Evolutionary conservation across 2,888 invertebrate genomes (phyloP), one percentile per base, ranked within the genome.

Genomic region (Epistrophella euchroma): DNA sequence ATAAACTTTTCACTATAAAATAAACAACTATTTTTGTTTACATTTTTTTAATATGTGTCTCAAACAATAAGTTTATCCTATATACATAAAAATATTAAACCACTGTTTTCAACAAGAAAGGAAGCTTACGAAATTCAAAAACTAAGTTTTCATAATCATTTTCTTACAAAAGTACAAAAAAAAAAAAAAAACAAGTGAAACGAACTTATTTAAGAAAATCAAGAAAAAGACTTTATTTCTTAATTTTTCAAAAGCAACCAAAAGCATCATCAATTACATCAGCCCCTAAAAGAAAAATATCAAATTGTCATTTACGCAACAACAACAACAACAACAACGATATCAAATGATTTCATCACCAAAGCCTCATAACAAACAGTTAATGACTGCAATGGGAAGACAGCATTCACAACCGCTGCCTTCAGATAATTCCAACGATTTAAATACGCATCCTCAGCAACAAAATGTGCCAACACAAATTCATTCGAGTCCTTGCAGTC

Each of bases 391-490:
- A 4, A 77, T 84, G 52, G 71, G 77, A 37, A 79, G 88, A 10
- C 79, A 88, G 28, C 77, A 80, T 28, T 85, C 78, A 32, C 78
- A 78, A 4, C 60, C 84, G 25, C 22, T 80, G 45, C 72, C 73
- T 22, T 56, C 72, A 9, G 81, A 85, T 4, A 47, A 40, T 40
- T 60, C 85, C 4, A 85, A 85, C 40, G 85, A 85, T 22, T 68
- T 85, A 35, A 81, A 81, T 56, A 85, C 68, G 32, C 76, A 62
- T 72, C 25, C 60, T 13, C 60, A 43, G 6, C 74, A 88, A 40
- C 58, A 58, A 50, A 88, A 86, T 80, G 85, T 71, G 87, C 87
- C 88, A 88, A 88, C 64, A 88, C 86, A 89, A 87, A 88, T 88
- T 72, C 87, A 88, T 87, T 88, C 87, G 74, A 88, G 70, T 85